A percentile compares a stretch with the other conserved stretches of the same genome.
Evolutionary conservation across 2,797 vertebrate species (phyloP).

Genomic region (Merluccius polli): DNA sequence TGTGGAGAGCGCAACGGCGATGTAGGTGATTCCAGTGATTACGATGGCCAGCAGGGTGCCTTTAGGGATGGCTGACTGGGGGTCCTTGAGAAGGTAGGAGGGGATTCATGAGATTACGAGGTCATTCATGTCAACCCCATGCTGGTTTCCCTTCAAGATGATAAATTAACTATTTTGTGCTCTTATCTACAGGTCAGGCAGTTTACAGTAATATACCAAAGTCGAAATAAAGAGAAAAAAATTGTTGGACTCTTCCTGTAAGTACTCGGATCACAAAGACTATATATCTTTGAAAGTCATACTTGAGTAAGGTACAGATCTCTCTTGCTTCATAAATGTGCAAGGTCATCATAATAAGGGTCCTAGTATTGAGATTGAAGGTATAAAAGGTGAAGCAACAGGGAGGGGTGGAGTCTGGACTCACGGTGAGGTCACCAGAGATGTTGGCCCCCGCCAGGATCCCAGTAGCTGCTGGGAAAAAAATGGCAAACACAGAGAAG

Average conservation of each 20-base stretch:
- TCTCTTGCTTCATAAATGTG: no score
- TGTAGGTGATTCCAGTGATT: slow-evolving; percentile 89
- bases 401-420: slow-evolving; percentile 27
- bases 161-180: background rate
- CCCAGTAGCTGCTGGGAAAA: slow-evolving; percentile 96
- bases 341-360: background rate
- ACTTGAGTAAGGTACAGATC: background rate
- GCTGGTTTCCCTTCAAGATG: background rate
- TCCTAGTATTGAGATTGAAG: background rate
- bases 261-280: background rate
- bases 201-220: background rate
- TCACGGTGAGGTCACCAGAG: slow-evolving; percentile 92
- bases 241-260: background rate
- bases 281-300: background rate
- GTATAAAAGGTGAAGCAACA: background rate
- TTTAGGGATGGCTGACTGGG: slow-evolving; percentile 94
- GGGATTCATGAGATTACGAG: no score
- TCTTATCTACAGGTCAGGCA: no score
- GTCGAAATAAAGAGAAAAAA: background rate
- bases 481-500: slow-evolving; percentile 95
- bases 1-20: slow-evolving; percentile 83
- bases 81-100: slow-evolving; percentile 75
- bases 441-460: slow-evolving; percentile 98
- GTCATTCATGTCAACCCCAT: background rate
- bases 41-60: slow-evolving; percentile 94